Percentiles rank a stretch among this genome's conserved stretches.
phyloP scores from a whole-genome alignment of 2,113 vertebrate genomes.

The Oophaga pumilio region DNA sequence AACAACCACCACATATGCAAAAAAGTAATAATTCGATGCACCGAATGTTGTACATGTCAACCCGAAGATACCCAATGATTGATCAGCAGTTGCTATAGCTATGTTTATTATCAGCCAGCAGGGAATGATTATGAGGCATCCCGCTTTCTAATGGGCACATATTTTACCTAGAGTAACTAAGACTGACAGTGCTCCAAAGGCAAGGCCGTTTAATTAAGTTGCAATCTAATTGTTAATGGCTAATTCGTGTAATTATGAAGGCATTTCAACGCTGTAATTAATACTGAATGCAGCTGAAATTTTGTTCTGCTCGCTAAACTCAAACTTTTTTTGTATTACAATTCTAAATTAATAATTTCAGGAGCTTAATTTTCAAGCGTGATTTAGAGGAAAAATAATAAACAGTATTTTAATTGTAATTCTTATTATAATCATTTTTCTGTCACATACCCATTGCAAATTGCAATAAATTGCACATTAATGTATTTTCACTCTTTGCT shows the following conservation, averaged over 20 bases:
- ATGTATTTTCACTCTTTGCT: constrained; percentile 12
- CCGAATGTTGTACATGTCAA: neutral
- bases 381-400: constrained; percentile 45
- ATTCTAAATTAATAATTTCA: constrained; percentile 46
- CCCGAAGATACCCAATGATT: neutral
- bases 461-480: constrained; percentile 53
- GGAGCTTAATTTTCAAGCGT: constrained; percentile 44
- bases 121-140: neutral
- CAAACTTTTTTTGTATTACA: constrained; percentile 46
- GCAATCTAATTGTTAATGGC: constrained; percentile 41
- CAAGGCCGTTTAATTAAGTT: constrained; percentile 47
- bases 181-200: constrained; percentile 43
- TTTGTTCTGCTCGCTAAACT: constrained; percentile 44
- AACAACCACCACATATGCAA: too few relatives aligned
- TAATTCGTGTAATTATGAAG: constrained; percentile 56
- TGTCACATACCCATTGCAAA: constrained; percentile 39
- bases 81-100: neutral
- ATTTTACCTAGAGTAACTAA: constrained; percentile 31
- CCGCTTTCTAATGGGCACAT: constrained; percentile 37
- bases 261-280: constrained; percentile 48
- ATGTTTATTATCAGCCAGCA: neutral
- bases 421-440: constrained; percentile 47
- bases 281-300: constrained; percentile 41
- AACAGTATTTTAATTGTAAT: constrained; percentile 47
- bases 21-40: neutral